Evolutionary conservation across 2,888 invertebrate species (phyloP).

Genomic region (Cephus pygmeus): DNA sequence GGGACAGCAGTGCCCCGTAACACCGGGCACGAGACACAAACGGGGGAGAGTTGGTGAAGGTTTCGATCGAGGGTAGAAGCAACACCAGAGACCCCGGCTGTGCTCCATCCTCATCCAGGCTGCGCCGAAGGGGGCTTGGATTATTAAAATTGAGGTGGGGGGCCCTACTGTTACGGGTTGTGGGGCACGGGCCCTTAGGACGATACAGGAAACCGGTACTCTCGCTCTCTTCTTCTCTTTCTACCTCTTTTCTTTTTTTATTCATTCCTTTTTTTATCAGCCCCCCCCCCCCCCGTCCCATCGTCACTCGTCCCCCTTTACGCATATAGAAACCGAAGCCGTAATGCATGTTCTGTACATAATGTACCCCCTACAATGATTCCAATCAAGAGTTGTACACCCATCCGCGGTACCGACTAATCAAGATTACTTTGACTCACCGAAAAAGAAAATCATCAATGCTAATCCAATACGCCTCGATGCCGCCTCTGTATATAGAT

Average conservation of each 20-base stretch:
- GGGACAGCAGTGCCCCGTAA: slow-evolving; percentile 56
- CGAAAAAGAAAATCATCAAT: not conserved
- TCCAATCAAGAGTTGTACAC: slow-evolving; percentile 48
- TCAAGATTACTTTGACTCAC: not conserved
- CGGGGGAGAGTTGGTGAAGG: slow-evolving; percentile 18
- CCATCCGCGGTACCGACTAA: slow-evolving; percentile 11
- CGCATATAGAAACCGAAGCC: not conserved
- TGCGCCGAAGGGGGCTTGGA: slow-evolving; percentile 50
- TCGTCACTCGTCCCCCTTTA: not conserved
- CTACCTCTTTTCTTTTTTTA: slow-evolving; percentile 14
- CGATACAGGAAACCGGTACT: slow-evolving; percentile 41
- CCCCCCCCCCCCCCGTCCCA: not conserved
- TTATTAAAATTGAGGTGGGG: slow-evolving; percentile 55
- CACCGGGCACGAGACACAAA: slow-evolving; percentile 56
- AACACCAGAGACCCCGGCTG: slow-evolving; percentile 7
- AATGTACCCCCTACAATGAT: slow-evolving; percentile 57
- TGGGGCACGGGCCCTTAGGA: slow-evolving; percentile 23
- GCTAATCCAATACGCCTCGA: not conserved
- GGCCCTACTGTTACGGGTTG: slow-evolving; percentile 12
- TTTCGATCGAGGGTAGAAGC: slow-evolving; percentile 6
- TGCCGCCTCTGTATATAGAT: not conserved
- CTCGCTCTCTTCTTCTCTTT: slow-evolving; percentile 23
- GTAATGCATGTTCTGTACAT: slow-evolving; percentile 46
- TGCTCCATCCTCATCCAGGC: slow-evolving; percentile 43
- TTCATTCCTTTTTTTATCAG: not conserved